Conservation (phyloP, 2,113 vertebrate genomes). For the Thalassarche chlororhynchos region DNA sequence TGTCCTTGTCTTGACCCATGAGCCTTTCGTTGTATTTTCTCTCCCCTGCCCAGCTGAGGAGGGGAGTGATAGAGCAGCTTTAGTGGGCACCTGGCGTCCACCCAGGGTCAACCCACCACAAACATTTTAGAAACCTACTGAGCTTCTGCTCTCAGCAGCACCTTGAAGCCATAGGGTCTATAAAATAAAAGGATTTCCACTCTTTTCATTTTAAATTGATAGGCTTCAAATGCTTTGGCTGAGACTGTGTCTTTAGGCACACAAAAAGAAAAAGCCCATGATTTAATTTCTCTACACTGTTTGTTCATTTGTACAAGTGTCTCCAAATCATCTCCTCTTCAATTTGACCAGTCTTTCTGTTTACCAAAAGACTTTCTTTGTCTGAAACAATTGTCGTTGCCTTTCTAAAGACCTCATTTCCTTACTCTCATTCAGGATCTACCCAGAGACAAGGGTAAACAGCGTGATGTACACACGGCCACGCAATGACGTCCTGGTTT, state of each 20-base stretch:
- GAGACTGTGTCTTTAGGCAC: not conserved
- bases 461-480: not conserved
- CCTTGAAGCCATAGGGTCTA: not conserved
- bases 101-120: not conserved
- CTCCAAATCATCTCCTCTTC: constrained; percentile 57
- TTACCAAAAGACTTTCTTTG: constrained; percentile 6
- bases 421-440: not conserved
- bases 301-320: constrained; percentile 51
- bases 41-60: not conserved
- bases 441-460: not conserved
- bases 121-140: not conserved
- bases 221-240: not conserved
- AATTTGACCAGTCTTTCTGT: constrained; percentile 54
- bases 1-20: not conserved
- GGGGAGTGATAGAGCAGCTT: not conserved
- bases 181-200: not conserved
- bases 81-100: not conserved
- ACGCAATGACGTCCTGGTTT: not conserved
- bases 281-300: constrained; percentile 26
- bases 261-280: not conserved
- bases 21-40: not conserved
- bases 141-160: not conserved
- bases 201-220: not conserved
- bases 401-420: constrained; percentile 29
- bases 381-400: constrained; percentile 28